Base-by-base conservation (phyloP, 1,140 invertebrate species). In the Limonius californicus region DNA sequence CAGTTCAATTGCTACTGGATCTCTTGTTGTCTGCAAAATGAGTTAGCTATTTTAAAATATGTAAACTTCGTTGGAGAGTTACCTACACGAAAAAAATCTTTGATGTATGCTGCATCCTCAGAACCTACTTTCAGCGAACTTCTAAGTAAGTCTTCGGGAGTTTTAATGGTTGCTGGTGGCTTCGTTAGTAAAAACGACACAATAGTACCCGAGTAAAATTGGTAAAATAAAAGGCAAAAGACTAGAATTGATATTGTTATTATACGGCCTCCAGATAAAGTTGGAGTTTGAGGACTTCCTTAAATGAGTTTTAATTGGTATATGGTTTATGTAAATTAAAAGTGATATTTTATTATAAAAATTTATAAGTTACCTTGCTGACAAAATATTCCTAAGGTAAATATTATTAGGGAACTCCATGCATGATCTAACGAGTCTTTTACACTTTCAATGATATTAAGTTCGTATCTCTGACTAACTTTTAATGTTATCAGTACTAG, bases 141-240 rank as follows among this genome's bases (percentile, higher is more conserved):
- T 6, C 84, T 70, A 3, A 82, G 61, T 30, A 90, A 70, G 70
- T 89, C 84, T 8, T 77, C 71, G 0, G 89, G 23, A 0, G 80
- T 85, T 32, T 78, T 83, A 3, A 90, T 87, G 6, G 81, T 84
- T 57, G 80, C 82, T 0, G 83, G 82, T 21, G 85, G 81, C 54
- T 85, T 82, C 61, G 85, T 82, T 16, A 90, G 74, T n/a, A 90
- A 72, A 0, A 84, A 85, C 6, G 87, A 87, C 0, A 90, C 87
- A 59, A 91, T 85, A 62, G 82, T 86, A 0, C 87, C 88, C 16
- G 87, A 88, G 71, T 89, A 90, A 67, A 87, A 89, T 70, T 89
- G 87, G 73, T 84, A 87, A 9, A 88, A 70, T 15, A 83, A 77
- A 54, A 87, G 71, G 0, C 84, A 81, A 76, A 87, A 87, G 0